phyloP scores from a whole-genome alignment of 2,888 invertebrate genomes.

The Parthenolecanium corni region DNA sequence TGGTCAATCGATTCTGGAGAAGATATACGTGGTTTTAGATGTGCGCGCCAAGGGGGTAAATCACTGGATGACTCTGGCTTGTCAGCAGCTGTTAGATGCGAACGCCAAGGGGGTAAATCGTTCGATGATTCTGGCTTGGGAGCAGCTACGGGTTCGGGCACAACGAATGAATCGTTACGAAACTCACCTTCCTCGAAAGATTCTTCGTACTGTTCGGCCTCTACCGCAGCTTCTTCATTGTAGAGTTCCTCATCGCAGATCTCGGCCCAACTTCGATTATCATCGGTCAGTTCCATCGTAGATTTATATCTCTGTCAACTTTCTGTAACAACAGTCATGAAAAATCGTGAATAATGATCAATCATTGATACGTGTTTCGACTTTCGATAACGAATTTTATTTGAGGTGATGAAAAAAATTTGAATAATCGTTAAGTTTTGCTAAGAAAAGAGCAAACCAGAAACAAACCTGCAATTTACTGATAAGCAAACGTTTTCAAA shows the following conservation, averaged over 20 bases:
- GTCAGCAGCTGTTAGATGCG: neutral
- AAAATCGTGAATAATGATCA: no score
- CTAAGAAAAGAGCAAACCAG: no score
- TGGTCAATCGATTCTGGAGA: no score
- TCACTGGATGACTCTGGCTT: neutral
- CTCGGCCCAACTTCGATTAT: constrained; percentile 12
- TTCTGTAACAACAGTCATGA: no score
- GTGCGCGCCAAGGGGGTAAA: neutral
- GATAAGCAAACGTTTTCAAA: no score
- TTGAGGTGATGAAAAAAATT: no score
- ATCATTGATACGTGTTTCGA: no score
- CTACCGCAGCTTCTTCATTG: neutral
- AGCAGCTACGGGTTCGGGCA: neutral
- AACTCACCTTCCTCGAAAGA: constrained; percentile 6
- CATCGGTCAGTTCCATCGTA: neutral
- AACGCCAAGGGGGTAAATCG: neutral
- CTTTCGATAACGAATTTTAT: no score
- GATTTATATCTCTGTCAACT: no score
- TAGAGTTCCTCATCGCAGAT: constrained; percentile 17
- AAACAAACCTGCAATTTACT: no score
- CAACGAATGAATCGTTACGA: neutral
- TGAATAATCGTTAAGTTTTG: no score
- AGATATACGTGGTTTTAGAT: no score
- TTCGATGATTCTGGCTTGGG: neutral
- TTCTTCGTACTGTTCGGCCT: neutral